phyloP scores from a whole-genome alignment of 2,797 vertebrate genomes.

The Brotula barbata region DNA sequence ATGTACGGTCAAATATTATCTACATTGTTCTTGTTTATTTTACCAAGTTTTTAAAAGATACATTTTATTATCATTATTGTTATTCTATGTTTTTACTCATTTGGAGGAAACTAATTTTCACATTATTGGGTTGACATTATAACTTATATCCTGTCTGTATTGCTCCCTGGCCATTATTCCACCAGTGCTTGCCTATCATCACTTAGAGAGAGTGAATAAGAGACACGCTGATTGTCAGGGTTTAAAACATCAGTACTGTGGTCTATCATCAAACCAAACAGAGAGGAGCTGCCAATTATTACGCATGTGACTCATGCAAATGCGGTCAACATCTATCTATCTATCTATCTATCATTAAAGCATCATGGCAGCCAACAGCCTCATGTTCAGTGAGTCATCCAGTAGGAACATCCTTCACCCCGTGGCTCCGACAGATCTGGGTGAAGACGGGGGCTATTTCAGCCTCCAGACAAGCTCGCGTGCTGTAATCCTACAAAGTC shows the following conservation, averaged over 20 bases:
- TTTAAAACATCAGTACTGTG: constrained; percentile 11
- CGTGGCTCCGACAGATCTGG: background rate
- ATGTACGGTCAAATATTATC: too few relatives aligned
- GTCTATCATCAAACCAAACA: constrained; percentile 47
- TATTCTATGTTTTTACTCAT: too few relatives aligned
- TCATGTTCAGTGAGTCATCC: constrained; percentile 20
- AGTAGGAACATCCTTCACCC: constrained; percentile 23
- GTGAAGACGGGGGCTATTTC: constrained; percentile 40
- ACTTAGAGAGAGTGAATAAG: constrained; percentile 18
- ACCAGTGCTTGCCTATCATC: background rate
- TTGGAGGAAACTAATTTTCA: too few relatives aligned
- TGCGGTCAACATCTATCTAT: too few relatives aligned
- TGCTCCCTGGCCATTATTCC: too few relatives aligned
- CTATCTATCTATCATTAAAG: too few relatives aligned
- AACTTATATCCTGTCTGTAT: too few relatives aligned
- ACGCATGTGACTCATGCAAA: constrained; percentile 11
- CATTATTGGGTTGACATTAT: too few relatives aligned
- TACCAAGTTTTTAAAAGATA: too few relatives aligned
- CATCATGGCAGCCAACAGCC: background rate
- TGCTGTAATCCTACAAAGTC: constrained; percentile 72
- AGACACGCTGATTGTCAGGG: constrained; percentile 32
- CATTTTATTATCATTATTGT: too few relatives aligned
- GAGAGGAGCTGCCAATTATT: constrained; percentile 44
- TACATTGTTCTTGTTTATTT: too few relatives aligned
- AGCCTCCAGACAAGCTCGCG: constrained; percentile 70